Base-by-base conservation (phyloP, 2,113 vertebrate genomes). In the Chaetodon auriga region DNA sequence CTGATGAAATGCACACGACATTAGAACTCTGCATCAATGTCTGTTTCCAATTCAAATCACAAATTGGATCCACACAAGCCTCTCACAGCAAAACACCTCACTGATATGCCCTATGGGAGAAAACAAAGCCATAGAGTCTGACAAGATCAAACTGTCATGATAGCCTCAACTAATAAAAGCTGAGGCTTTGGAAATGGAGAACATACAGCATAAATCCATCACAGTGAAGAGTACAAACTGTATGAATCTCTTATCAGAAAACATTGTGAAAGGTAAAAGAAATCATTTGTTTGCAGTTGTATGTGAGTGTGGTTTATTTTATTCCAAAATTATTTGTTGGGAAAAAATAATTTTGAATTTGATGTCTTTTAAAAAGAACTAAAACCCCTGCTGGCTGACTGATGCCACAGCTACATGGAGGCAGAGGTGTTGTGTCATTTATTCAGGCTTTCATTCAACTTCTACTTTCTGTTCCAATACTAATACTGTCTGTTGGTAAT, bases 111-210 rank as follows among this genome's bases (percentile, higher is more conserved):
- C 1, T 55, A 10, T 21, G 12, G 21, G 8, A 25, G 35, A 61
- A 30, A 48, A 81, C 46, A 73, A 62, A 73, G 53, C 30, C 21
- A 13, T 57, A 21, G 43, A 61, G n/a, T 18, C 30, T 43, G 68
- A 69, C 84, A 78, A 55, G 72, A 83, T 80, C 66, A 66, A 64
- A 63, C 58, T 78, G 68, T 81, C 73, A 61, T 7, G 49, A 10
- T 63, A 4, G 30, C n/a, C 58, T 21, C 25, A 38, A 11, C 5
- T 45, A 64, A 69, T 53, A 75, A 60, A 77, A 81, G 25, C 13
- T 2, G 51, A 75, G 35, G n/a, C 38, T 53, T 66, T 38, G 51
- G 45, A 69, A 73, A 54, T 25, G 36, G n/a, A 21, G 25, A 75
- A 36, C 55, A 49, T n/a, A 15, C 36, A 11, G 16, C 64, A 75